Percentiles rank a stretch among this genome's conserved stretches.
These are phyloP conservation scores for Margarornis squamiger DNA, from an alignment of 2,797 vertebrate species.

Conservation along the genomic window DNA sequence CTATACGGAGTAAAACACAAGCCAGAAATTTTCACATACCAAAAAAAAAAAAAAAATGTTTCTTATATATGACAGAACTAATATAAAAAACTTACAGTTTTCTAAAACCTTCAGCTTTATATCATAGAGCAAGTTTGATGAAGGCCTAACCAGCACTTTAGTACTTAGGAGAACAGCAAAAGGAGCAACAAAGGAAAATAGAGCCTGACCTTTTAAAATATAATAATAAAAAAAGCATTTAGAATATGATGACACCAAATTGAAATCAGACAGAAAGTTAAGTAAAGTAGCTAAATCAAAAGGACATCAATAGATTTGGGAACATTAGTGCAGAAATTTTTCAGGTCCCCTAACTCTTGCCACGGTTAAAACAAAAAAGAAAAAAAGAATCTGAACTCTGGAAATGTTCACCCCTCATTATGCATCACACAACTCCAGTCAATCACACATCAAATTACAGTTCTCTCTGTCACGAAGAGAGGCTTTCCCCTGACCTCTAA, in stretches of 20 bases:
- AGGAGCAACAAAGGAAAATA: background rate
- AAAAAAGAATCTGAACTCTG: no score
- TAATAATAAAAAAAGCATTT: background rate
- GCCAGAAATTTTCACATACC: background rate
- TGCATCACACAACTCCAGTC: background rate
- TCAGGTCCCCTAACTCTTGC: background rate
- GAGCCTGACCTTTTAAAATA: background rate
- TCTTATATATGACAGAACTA: background rate
- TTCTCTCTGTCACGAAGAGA: background rate
- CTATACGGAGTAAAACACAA: background rate
- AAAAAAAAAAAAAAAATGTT: no score
- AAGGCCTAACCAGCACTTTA: background rate
- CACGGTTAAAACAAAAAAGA: background rate
- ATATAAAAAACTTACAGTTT: background rate
- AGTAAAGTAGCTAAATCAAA: background rate
- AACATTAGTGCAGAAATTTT: background rate
- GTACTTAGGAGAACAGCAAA: background rate
- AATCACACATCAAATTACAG: background rate
- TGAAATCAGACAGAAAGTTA: background rate
- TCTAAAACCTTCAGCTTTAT: background rate
- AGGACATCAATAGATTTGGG: background rate
- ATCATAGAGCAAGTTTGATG: background rate
- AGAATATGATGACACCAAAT: background rate
- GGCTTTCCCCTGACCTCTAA: background rate
- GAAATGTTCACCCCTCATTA: fast-evolving